Percentiles rank a stretch among this genome's conserved stretches.
Conservation (phyloP, 2,888 invertebrate genomes). For the Cecidostiba fungosa region DNA sequence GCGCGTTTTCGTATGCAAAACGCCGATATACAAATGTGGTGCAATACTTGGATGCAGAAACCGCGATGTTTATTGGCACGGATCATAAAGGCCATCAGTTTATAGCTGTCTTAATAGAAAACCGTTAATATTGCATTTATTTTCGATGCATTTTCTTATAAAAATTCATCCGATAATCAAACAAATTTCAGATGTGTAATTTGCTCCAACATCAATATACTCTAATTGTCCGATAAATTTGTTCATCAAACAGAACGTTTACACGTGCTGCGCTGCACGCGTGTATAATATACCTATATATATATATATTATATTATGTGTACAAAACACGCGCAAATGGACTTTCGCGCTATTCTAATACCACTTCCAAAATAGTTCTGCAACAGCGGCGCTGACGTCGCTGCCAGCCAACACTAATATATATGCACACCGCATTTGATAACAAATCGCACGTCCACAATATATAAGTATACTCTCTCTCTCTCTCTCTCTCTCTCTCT, state of each 20-base stretch:
- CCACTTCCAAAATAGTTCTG: conserved; percentile 34
- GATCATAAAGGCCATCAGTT: background rate
- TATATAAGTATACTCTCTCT: background rate
- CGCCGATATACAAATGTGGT: conserved; percentile 7
- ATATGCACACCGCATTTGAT: background rate
- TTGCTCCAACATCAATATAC: no score
- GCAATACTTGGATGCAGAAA: conserved; percentile 21
- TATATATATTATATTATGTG: background rate
- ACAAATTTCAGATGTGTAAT: no score
- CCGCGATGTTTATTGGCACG: background rate
- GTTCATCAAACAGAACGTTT: background rate
- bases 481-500: no score
- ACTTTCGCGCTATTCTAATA: conserved; percentile 21
- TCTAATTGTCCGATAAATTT: background rate
- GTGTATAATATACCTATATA: background rate
- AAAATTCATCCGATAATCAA: no score
- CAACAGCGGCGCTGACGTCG: conserved; percentile 49
- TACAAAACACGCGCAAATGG: background rate
- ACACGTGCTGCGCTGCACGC: background rate
- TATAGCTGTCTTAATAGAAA: background rate
- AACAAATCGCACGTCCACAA: conserved; percentile 26
- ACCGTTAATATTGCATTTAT: background rate
- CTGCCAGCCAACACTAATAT: background rate
- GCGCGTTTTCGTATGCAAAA: background rate
- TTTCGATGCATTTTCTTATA: background rate